These are phyloP conservation scores for Steinernema hermaphroditum DNA, from an alignment of 2,888 invertebrate species.

Conservation along the genomic window DNA sequence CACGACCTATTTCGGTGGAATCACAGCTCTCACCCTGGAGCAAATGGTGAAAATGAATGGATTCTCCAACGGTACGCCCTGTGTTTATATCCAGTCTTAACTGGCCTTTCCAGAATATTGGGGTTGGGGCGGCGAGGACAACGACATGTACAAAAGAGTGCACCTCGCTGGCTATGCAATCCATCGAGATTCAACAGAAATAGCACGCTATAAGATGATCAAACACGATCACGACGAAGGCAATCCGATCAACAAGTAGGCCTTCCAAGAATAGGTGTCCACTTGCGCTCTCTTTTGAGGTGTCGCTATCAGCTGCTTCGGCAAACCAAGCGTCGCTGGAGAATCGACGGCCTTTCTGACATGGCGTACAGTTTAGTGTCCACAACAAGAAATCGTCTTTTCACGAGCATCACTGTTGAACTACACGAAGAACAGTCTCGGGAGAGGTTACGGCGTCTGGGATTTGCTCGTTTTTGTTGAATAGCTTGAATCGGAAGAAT, in stretches of 20 bases:
- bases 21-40: slow-evolving; percentile 83
- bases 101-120: slow-evolving; percentile 70
- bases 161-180: slow-evolving; percentile 75
- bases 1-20: slow-evolving; percentile 87
- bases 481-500: no score
- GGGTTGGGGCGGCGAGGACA: slow-evolving; percentile 99
- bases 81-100: slow-evolving; percentile 20
- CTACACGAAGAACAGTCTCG: slow-evolving; percentile 57
- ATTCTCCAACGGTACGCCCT: slow-evolving; percentile 79
- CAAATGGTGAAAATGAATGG: slow-evolving; percentile 84
- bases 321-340: slow-evolving; percentile 67
- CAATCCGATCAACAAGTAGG: slow-evolving; percentile 74
- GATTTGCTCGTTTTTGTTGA: slow-evolving; percentile 34
- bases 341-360: slow-evolving; percentile 68
- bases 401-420: slow-evolving; percentile 59
- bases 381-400: slow-evolving; percentile 46
- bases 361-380: slow-evolving; percentile 66
- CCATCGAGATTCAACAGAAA: slow-evolving; percentile 85
- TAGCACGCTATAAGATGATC: slow-evolving; percentile 94
- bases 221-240: slow-evolving; percentile 80
- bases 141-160: slow-evolving; percentile 46
- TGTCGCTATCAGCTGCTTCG: slow-evolving; percentile 70
- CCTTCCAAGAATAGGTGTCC: slow-evolving; percentile 28
- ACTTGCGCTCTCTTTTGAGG: slow-evolving; percentile 46
- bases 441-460: slow-evolving; percentile 37